phyloP scores from a whole-genome alignment of 1,140 invertebrate species.

The Scaptomyza hsui region DNA sequence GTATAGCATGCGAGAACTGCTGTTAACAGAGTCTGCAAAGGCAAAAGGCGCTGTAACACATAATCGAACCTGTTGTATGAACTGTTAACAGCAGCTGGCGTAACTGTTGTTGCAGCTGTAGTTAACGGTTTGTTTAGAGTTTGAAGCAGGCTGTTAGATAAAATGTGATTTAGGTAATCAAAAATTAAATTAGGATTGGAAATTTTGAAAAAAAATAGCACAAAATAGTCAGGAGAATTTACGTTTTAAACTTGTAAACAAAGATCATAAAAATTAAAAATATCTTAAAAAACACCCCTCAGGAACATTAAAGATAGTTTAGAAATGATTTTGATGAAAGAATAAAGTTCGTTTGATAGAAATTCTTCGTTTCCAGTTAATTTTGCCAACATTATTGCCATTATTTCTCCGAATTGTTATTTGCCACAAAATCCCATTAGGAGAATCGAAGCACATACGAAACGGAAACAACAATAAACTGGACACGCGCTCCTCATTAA shows the following conservation, averaged over 20 bases:
- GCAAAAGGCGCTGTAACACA: constrained; percentile 19
- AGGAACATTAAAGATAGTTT: no score
- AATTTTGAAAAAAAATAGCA: no score
- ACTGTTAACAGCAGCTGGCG: constrained; percentile 26
- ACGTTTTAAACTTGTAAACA: no score
- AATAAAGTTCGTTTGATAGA: no score
- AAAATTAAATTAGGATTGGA: not conserved
- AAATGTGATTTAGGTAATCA: not conserved
- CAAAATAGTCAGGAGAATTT: no score
- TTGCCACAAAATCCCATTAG: not conserved
- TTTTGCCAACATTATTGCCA: not conserved
- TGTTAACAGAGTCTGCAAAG: constrained; percentile 1
- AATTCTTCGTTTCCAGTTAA: not conserved
- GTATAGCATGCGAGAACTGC: constrained; percentile 67
- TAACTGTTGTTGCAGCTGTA: constrained; percentile 15
- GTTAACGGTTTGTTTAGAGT: not conserved
- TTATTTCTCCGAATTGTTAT: not conserved
- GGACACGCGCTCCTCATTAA: constrained; percentile 50
- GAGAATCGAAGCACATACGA: not conserved
- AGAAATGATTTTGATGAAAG: no score
- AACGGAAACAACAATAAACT: constrained; percentile 39
- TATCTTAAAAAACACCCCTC: no score
- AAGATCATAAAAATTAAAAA: no score
- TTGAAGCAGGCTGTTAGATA: constrained; percentile 5
- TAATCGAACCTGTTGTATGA: constrained; percentile 56